Base-by-base conservation (phyloP, 1,140 invertebrate genomes). In the Proales similis region DNA sequence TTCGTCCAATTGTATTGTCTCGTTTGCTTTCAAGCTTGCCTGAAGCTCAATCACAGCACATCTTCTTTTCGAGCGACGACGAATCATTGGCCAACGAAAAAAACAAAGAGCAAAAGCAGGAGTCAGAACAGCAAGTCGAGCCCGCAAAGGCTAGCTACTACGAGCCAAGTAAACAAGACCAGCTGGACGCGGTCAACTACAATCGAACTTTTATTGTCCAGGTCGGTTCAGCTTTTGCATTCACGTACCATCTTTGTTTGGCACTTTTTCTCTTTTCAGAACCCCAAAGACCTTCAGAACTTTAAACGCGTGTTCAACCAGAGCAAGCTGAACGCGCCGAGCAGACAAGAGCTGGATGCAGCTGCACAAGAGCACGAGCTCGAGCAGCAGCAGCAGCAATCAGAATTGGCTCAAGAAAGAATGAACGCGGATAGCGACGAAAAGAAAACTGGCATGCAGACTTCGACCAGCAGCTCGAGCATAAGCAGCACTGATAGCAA, bases 281-380 rank as follows among this genome's bases (percentile, higher is more conserved):
- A 57, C n/a, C 51, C 51, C 3, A 39, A 20, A 24, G 36, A 57
- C 32, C 45, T 57, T 19, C 36, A 42, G 5, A 26, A 39, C 14
- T 57, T 57, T 26, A 57, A 57, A 3, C 39, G 45, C 29, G 36
- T 24, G 3, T 27, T 32, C 11, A 42, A 57, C 20, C 12, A 36
- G 30, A 42, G 19, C 11, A 20, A 57, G 45, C 20, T 57, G 9
- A 57, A 57, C 27, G 51, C 51, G 7, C 51, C 51, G 19, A 57
- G n/a, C n/a, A n/a, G n/a, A n/a, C n/a, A n/a, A n/a, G n/a, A n/a
- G n/a, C n/a, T n/a, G n/a, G n/a, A n/a, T n/a, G n/a, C n/a, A n/a
- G n/a, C n/a, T n/a, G n/a, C n/a, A n/a, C n/a, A n/a, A n/a, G n/a
- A n/a, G n/a, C n/a, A n/a, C n/a, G n/a, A n/a, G n/a, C n/a, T n/a